Evolutionary conservation across 2,113 vertebrate genomes (phyloP).

Genomic region (Monopterus albus): DNA sequence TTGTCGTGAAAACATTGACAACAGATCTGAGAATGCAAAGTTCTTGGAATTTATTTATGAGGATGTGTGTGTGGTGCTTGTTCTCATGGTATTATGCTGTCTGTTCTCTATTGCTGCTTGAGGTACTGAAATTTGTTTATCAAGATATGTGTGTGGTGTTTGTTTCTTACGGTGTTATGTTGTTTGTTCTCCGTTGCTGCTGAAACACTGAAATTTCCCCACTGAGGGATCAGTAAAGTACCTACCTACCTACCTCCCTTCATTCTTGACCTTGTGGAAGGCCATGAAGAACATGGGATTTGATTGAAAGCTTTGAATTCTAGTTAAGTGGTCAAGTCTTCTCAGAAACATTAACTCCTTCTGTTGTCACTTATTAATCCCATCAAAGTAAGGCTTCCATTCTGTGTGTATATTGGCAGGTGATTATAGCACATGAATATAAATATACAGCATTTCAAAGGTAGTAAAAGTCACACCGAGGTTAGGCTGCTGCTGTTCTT

Average conservation of each 20-base stretch:
- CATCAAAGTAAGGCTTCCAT: background rate
- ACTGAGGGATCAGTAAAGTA: too few species aligned
- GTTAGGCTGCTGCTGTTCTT: constrained; percentile 32
- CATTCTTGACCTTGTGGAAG: background rate
- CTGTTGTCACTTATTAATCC: background rate
- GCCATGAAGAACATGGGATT: background rate
- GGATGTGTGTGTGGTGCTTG: too few species aligned
- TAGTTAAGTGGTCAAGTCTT: background rate
- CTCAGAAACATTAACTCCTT: background rate
- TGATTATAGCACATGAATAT: background rate
- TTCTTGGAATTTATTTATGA: too few species aligned
- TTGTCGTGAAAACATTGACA: background rate
- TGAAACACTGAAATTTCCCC: too few species aligned
- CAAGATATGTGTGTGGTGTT: too few species aligned
- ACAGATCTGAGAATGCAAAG: background rate
- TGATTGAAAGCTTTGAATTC: background rate
- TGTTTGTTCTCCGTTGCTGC: too few species aligned
- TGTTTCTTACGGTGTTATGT: too few species aligned
- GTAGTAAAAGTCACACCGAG: constrained; percentile 14
- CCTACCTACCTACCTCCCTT: too few species aligned
- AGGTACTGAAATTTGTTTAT: too few species aligned
- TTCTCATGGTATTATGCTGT: too few species aligned
- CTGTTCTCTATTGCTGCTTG: too few species aligned
- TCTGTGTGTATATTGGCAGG: background rate
- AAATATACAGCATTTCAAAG: background rate